Base-by-base conservation (phyloP, 2,797 vertebrate genomes). In the Pempheris klunzingeri region DNA sequence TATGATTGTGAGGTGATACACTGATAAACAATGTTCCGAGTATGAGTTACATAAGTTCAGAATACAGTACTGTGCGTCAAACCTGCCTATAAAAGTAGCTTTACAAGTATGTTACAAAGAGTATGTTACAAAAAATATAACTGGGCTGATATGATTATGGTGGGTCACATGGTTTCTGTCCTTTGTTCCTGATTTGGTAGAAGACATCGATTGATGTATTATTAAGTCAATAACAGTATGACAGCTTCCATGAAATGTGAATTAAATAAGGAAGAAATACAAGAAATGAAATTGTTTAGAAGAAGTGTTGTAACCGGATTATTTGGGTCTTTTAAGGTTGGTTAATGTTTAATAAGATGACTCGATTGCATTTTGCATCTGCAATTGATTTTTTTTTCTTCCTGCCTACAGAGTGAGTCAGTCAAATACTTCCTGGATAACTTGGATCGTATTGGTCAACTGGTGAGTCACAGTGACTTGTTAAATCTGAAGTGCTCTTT, bases 341-440 rank as follows among this genome's bases (percentile, higher is more conserved):
- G 28, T 53, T 44, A 44, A 43, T 71, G 65, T 39, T 3, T 70
- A 72, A 74, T 64, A 52, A 46, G 18, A 84, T 70, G 65, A 84
- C 59, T 74, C 39, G 1, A 34, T 12, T 64, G 15, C 41, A 24
- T 67, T 73, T 36, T 57, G 28, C 32, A 4, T 20, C 12, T 63
- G 22, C 69, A 55, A 80, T 49, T 18, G 44, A 54, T 83, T 67
- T 55, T 59, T 49, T n/a, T 72, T 26, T 68, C 18, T 78, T 84
- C 81, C 82, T 81, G 73, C 87, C 76, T 86, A 66, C 95, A 99
- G 98, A 98, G 98, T 57, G 98, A 99, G 87, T 99, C 98, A 0
- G 97, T 99, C 84, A 99, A 98, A 91, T 99, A 99, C 93, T 99
- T 99, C 94, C 93, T 99, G 96, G 98, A 99, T 88, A 98, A 97